These are phyloP conservation scores for Scatophagus argus DNA, from an alignment of 2,113 vertebrate genomes.

Conservation along the genomic window DNA sequence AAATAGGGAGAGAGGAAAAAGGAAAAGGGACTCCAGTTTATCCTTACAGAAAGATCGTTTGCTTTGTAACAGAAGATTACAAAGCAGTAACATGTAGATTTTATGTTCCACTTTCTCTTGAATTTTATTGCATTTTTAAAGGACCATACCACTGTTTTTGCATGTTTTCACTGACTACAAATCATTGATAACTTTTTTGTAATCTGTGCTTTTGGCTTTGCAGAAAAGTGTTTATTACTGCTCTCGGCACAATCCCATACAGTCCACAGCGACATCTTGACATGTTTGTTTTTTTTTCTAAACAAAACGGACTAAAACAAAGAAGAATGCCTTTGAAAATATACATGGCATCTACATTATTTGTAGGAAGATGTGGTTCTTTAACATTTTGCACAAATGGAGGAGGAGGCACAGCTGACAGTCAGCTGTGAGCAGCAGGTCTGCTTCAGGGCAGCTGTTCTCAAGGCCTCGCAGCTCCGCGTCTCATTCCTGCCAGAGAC, in stretches of 20 bases:
- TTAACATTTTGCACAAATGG: conserved; percentile 20
- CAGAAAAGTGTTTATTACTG: not conserved
- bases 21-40: conserved; percentile 2
- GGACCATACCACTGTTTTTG: not conserved
- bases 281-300: too few relatives aligned
- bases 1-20: conserved; percentile 13
- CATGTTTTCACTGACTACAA: not conserved
- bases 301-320: not conserved
- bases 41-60: conserved; percentile 9
- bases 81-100: conserved; percentile 13
- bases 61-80: conserved; percentile 3
- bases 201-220: not conserved
- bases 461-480: conserved; percentile 16
- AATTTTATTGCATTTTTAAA: not conserved
- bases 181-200: not conserved
- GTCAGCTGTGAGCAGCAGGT: conserved; percentile 39
- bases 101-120: not conserved
- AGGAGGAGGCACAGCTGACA: conserved; percentile 24
- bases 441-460: conserved; percentile 45
- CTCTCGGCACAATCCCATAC: not conserved
- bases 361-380: not conserved
- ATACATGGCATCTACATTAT: too few relatives aligned
- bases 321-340: not conserved
- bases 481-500: conserved; percentile 39
- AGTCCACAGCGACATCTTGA: too few relatives aligned